phyloP scores from a whole-genome alignment of 2,888 invertebrate genomes.

The Temnothorax ravouxi region DNA sequence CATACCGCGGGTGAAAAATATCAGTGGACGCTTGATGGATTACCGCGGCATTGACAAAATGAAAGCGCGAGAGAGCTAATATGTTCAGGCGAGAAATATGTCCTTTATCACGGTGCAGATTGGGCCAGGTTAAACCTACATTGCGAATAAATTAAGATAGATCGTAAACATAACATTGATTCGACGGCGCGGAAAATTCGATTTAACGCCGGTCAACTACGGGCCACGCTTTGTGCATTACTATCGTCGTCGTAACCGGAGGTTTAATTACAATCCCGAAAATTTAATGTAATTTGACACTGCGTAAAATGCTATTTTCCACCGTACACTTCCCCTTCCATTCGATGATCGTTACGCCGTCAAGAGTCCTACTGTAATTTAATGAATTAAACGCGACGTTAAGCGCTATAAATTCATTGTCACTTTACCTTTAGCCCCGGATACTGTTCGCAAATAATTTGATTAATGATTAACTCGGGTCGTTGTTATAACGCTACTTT shows the following conservation, averaged over 20 bases:
- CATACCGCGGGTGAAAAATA: slow-evolving; percentile 15
- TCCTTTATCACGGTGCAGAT: slow-evolving; percentile 45
- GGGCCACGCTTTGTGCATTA: slow-evolving; percentile 44
- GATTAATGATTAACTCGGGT: slow-evolving; percentile 19
- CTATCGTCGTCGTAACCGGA: slow-evolving; percentile 40
- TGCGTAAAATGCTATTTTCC: slow-evolving; percentile 46
- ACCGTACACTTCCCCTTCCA: neutral
- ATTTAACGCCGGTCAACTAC: slow-evolving; percentile 54
- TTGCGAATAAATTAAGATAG: slow-evolving; percentile 62
- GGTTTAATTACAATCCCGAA: slow-evolving; percentile 49
- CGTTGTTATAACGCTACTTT: slow-evolving; percentile 11
- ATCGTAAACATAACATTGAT: slow-evolving; percentile 57
- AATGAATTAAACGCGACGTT: slow-evolving; percentile 49
- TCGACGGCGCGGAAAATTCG: slow-evolving; percentile 44
- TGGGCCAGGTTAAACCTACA: slow-evolving; percentile 47
- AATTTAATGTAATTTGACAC: slow-evolving; percentile 57
- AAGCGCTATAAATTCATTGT: slow-evolving; percentile 47
- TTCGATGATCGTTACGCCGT: slow-evolving; percentile 28
- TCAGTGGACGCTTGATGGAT: slow-evolving; percentile 56
- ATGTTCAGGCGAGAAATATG: slow-evolving; percentile 47
- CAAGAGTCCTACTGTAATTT: slow-evolving; percentile 33
- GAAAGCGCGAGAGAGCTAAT: slow-evolving; percentile 60
- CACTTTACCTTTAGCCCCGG: slow-evolving; percentile 11
- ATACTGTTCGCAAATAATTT: slow-evolving; percentile 2
- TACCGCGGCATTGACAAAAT: neutral